A percentile compares a stretch with the other conserved stretches of the same genome.
phyloP scores from a whole-genome alignment of 2,888 invertebrate genomes.

The Lasius platythorax region DNA sequence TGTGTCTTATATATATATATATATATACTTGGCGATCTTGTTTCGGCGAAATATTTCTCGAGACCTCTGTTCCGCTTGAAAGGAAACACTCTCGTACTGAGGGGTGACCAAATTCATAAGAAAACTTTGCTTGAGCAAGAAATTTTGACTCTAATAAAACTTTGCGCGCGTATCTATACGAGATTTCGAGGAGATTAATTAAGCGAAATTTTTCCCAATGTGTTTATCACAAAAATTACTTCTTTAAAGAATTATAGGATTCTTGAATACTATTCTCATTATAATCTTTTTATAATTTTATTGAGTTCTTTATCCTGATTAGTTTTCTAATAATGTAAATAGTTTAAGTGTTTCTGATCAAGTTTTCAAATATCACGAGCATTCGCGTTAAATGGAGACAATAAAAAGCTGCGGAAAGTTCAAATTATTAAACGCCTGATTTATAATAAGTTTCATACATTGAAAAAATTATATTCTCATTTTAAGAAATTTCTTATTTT shows the following conservation, averaged over 20 bases:
- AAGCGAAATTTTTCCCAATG: background rate
- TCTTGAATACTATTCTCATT: background rate
- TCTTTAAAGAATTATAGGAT: background rate
- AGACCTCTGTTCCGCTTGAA: background rate
- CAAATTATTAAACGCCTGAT: background rate
- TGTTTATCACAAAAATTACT: background rate
- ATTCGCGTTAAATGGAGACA: background rate
- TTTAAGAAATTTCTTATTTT: too few species aligned
- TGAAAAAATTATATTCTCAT: too few species aligned
- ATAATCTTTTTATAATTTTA: background rate
- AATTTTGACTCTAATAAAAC: constrained; percentile 6
- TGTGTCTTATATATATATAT: constrained; percentile 43
- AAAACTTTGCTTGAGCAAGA: background rate
- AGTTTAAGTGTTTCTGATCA: background rate
- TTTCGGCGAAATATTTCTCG: constrained; percentile 28
- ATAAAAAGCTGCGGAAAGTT: background rate
- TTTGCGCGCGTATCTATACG: background rate
- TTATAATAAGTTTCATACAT: too few species aligned
- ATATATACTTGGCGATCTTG: constrained; percentile 55
- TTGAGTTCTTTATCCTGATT: background rate
- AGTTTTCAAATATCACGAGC: background rate
- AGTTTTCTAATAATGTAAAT: background rate
- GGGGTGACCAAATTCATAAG: background rate
- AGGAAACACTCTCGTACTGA: background rate
- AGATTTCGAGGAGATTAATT: background rate